Evolutionary conservation across 2,797 vertebrate genomes (phyloP).

Genomic region (Muraenolepis orangiensis): DNA sequence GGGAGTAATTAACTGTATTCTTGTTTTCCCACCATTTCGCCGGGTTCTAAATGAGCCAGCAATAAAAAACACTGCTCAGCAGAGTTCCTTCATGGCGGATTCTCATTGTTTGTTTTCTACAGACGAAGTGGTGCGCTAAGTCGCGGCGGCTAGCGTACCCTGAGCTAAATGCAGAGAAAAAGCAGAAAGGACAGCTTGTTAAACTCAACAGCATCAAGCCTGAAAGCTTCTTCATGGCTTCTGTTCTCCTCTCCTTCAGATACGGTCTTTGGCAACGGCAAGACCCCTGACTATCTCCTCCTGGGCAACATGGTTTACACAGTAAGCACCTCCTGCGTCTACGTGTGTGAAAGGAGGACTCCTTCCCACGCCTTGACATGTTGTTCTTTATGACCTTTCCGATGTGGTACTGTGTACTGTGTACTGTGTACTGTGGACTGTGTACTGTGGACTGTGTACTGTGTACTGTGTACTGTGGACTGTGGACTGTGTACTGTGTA

Average conservation of each 20-base stretch:
- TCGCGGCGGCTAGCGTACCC: slow-evolving; percentile 24
- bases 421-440: too few species aligned
- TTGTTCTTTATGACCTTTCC: neutral
- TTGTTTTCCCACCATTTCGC: slow-evolving; percentile 7
- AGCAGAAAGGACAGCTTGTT: slow-evolving; percentile 33
- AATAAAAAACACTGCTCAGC: slow-evolving; percentile 29
- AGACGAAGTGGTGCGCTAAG: slow-evolving; percentile 8
- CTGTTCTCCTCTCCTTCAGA: slow-evolving; percentile 73
- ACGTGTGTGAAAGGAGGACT: slow-evolving; percentile 27
- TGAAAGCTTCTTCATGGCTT: slow-evolving; percentile 31
- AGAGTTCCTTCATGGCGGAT: slow-evolving; percentile 18
- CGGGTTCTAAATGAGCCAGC: neutral
- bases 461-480: too few species aligned
- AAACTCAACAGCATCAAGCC: slow-evolving; percentile 22
- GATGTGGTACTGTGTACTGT: too few species aligned
- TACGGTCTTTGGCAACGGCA: slow-evolving; percentile 90
- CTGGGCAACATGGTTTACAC: slow-evolving; percentile 99
- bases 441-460: too few species aligned
- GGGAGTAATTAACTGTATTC: slow-evolving; percentile 34
- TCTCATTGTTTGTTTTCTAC: slow-evolving; percentile 25
- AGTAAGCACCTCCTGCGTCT: slow-evolving; percentile 86
- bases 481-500: too few species aligned
- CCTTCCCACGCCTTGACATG: too few species aligned
- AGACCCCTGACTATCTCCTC: slow-evolving; percentile 94
- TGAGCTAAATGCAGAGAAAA: slow-evolving; percentile 4